These are phyloP conservation scores for Manacus vitellinus DNA, from an alignment of 2,113 vertebrate species.

Conservation along the genomic window DNA sequence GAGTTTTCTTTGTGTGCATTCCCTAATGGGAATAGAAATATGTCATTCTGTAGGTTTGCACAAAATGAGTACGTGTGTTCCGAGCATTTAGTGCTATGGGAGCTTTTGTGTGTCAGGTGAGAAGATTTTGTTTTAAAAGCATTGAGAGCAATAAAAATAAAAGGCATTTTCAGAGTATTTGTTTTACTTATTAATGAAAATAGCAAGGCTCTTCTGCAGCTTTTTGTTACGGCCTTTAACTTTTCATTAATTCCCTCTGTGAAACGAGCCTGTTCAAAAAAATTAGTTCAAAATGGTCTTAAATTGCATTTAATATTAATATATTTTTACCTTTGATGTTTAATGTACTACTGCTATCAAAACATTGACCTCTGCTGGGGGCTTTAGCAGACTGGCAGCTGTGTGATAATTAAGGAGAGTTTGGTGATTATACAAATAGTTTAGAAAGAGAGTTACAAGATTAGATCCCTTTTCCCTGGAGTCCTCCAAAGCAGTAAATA, in stretches of 20 bases:
- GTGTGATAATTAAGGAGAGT: neutral
- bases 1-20: neutral
- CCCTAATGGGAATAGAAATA: neutral
- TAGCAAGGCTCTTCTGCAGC: neutral
- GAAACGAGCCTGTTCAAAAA: neutral
- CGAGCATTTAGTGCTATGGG: neutral
- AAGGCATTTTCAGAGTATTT: neutral
- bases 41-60: neutral
- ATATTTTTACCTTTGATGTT: neutral
- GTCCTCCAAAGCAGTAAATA: conserved; percentile 18
- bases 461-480: neutral
- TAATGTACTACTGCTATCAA: neutral
- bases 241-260: neutral
- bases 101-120: neutral
- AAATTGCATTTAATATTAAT: neutral
- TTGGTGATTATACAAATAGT: neutral
- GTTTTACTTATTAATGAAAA: neutral
- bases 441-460: neutral
- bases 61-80: neutral
- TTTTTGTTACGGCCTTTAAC: conserved; percentile 5
- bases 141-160: neutral
- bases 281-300: neutral
- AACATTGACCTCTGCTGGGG: neutral
- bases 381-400: neutral
- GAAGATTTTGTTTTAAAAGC: neutral